Conservation (phyloP, 2,113 vertebrate genomes). For the Desmodus rotundus region DNA sequence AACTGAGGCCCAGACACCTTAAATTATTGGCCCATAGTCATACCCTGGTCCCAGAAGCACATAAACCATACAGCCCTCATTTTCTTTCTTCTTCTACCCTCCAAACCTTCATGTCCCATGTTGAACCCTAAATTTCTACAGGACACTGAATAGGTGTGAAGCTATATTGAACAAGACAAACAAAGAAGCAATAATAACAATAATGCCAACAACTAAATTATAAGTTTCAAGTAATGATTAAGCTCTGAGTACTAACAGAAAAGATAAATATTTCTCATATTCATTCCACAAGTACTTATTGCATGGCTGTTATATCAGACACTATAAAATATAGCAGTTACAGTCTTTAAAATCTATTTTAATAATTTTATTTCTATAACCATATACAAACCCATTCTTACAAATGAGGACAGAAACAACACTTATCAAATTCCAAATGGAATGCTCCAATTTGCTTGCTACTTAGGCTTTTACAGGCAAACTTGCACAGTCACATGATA, state of each 20-base stretch:
- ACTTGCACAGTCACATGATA: background rate
- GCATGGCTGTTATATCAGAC: background rate
- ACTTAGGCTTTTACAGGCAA: background rate
- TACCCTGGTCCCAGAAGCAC: background rate
- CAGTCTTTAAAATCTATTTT: background rate
- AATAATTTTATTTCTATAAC: background rate
- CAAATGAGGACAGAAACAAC: background rate
- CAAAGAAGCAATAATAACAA: background rate
- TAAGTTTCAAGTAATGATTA: background rate
- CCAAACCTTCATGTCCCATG: background rate
- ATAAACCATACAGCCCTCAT: background rate
- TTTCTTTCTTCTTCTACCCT: background rate
- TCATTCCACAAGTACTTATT: background rate
- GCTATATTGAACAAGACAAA: background rate
- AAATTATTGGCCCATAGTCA: background rate
- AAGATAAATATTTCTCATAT: background rate
- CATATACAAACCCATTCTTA: background rate
- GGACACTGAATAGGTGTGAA: background rate
- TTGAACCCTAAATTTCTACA: background rate
- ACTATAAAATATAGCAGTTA: background rate
- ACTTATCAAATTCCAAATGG: background rate
- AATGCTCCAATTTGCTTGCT: background rate
- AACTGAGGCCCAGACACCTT: background rate
- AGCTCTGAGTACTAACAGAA: background rate
- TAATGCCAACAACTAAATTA: background rate